Evolutionary conservation across 2,797 vertebrate species (phyloP), one percentile per base, ranked within the genome.

Genomic region (Epinephelus awoara): DNA sequence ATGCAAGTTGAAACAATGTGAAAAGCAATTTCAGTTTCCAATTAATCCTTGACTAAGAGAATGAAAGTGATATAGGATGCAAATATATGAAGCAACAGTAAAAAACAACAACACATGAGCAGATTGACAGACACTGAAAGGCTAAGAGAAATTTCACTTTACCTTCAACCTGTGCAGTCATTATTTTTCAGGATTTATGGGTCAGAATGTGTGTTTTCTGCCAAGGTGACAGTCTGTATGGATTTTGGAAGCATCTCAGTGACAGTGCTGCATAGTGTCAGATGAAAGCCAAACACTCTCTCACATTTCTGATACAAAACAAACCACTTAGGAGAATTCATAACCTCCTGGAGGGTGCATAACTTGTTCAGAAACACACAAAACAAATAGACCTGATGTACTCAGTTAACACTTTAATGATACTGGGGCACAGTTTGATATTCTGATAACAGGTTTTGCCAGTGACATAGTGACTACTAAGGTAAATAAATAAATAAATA

Each of bases 11-110:
- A 90, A 91, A 94, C 83, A 88, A 92, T 93, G 74, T 87, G 78
- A 89, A 91, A 94, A 90, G 88, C 91, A 93, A 94, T 95, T 91
- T 92, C 83, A 66, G 46, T 88, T 88, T 83, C 86, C 87, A 91
- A 93, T 94, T 93, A 90, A 84, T 72, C 88, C 66, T 72, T 63
- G 76, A 67, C 78, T 6, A 40, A 84, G 74, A 76, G 79, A 85
- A 85, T 77, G 73, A 83, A 80, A 80, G 51, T 61, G 77, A 85
- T 85, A 80, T 29, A 29, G 74, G 83, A 84, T 83, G 70, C 67
- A 81, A 72, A 83, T 73, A 83, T 85, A 62, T 76, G 81, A 75
- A 67, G 79, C 55, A 63, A 59, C 21, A 64, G 71, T 38, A 42
- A 74, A 15, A 51, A 71, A 66, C 59, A 46, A 12, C 47, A 49